Evolutionary conservation across 1,140 invertebrate species (phyloP).

Genomic region (Drosophila ambigua): DNA sequence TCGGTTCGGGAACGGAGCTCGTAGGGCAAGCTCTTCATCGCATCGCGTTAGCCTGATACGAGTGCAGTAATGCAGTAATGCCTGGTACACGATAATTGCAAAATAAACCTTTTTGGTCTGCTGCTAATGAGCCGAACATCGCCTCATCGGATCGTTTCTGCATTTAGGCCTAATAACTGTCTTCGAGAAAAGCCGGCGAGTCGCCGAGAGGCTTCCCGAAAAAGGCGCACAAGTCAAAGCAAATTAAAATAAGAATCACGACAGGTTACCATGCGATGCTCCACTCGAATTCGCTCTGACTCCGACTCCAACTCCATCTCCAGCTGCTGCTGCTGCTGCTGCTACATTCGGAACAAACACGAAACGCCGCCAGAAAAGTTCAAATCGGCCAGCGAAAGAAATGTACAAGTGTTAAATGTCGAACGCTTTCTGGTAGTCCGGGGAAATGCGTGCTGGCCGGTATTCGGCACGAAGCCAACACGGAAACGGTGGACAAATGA

Average conservation of each 20-base stretch:
- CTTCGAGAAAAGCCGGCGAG: slow-evolving; percentile 42
- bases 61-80: too few relatives aligned
- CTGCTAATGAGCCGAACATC: slow-evolving; percentile 75
- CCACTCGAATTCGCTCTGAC: slow-evolving; percentile 23
- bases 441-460: slow-evolving; percentile 73
- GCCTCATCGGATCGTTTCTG: slow-evolving; percentile 56
- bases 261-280: slow-evolving; percentile 79
- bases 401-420: slow-evolving; percentile 81
- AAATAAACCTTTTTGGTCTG: slow-evolving; percentile 39
- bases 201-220: slow-evolving; percentile 51
- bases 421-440: slow-evolving; percentile 61
- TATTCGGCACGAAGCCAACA: slow-evolving; percentile 70
- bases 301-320: slow-evolving; percentile 3
- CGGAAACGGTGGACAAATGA: slow-evolving; percentile 76
- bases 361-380: slow-evolving; percentile 63
- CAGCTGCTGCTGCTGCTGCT: neutral
- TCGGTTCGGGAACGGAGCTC: too few relatives aligned
- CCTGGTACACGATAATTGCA: slow-evolving; percentile 27
- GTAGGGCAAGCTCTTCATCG: too few relatives aligned
- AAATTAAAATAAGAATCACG: slow-evolving; percentile 83
- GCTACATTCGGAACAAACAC: slow-evolving; percentile 58
- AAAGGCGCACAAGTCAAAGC: slow-evolving; percentile 80
- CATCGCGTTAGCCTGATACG: too few relatives aligned
- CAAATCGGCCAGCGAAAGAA: slow-evolving; percentile 50
- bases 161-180: slow-evolving; percentile 79